phyloP scores from a whole-genome alignment of 2,113 vertebrate genomes.

The Gobio gobio region DNA sequence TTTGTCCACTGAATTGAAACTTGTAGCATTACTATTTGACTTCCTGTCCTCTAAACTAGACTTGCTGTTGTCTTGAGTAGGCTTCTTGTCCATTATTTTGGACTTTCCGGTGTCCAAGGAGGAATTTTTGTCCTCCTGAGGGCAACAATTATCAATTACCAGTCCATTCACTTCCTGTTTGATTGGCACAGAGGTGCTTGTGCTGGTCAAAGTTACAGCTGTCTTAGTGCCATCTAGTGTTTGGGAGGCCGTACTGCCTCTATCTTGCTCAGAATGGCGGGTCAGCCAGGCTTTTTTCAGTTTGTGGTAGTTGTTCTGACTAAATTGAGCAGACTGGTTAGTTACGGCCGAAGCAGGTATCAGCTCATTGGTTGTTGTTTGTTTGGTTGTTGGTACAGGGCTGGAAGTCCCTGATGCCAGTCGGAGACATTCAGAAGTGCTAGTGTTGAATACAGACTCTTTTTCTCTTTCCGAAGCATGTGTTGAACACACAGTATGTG shows the following conservation, averaged over 20 bases:
- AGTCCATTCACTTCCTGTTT: conserved; percentile 49
- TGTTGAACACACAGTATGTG: conserved; percentile 35
- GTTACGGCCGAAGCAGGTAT: conserved; percentile 72
- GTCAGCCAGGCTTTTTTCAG: conserved; percentile 92
- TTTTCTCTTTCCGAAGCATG: conserved; percentile 38
- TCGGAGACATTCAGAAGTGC: conserved; percentile 44
- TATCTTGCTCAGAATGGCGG: conserved; percentile 89
- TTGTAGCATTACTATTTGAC: neutral
- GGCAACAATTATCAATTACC: conserved; percentile 31
- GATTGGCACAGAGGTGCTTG: conserved; percentile 25
- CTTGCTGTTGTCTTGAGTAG: conserved; percentile 35
- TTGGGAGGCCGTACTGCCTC: conserved; percentile 73
- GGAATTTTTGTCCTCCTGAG: conserved; percentile 34
- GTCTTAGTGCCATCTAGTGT: conserved; percentile 41
- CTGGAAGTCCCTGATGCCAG: conserved; percentile 40
- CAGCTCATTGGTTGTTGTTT: conserved; percentile 60
- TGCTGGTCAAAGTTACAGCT: neutral
- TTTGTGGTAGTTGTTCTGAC: conserved; percentile 83
- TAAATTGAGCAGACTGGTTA: conserved; percentile 72
- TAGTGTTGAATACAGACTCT: conserved; percentile 35
- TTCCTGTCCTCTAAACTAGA: conserved; percentile 37
- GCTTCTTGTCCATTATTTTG: conserved; percentile 43
- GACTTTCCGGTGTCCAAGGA: conserved; percentile 43
- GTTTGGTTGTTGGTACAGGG: conserved; percentile 72
- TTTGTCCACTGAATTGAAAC: conserved; percentile 30